Percentiles rank a stretch among this genome's conserved stretches.
Evolutionary conservation across 1,140 invertebrate genomes (phyloP).

Genomic region (Zaprionus gabonicus): DNA sequence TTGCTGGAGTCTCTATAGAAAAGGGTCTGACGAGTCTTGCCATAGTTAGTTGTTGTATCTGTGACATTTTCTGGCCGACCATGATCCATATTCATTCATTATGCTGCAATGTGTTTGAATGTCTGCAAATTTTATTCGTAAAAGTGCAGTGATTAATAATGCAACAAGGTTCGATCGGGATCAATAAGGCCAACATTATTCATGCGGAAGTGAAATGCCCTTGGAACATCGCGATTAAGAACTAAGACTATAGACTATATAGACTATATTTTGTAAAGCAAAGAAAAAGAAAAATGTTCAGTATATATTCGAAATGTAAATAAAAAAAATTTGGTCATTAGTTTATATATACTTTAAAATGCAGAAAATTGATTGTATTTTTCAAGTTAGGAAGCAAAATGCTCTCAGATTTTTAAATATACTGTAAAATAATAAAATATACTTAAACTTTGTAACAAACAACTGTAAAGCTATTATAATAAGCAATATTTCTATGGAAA

Average conservation of each 20-base stretch:
- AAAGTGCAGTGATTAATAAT: slow-evolving; percentile 83
- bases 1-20: background rate
- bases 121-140: slow-evolving; percentile 83
- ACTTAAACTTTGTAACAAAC: too few species aligned
- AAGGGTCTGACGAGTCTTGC: background rate
- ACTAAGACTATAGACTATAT: background rate
- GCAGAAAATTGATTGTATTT: too few species aligned
- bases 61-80: slow-evolving; percentile 54
- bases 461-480: too few species aligned
- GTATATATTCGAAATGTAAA: background rate
- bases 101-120: slow-evolving; percentile 57
- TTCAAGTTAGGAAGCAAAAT: too few species aligned
- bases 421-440: too few species aligned
- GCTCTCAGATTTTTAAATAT: too few species aligned
- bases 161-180: slow-evolving; percentile 47
- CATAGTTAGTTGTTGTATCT: slow-evolving; percentile 40
- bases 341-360: background rate
- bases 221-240: background rate
- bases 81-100: slow-evolving; percentile 81
- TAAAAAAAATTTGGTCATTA: background rate
- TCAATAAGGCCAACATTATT: background rate
- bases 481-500: too few species aligned
- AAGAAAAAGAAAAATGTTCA: too few species aligned
- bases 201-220: background rate
- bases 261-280: too few species aligned